Conservation (phyloP, 2,888 invertebrate genomes). For the Agonopterix alstromeriana region DNA sequence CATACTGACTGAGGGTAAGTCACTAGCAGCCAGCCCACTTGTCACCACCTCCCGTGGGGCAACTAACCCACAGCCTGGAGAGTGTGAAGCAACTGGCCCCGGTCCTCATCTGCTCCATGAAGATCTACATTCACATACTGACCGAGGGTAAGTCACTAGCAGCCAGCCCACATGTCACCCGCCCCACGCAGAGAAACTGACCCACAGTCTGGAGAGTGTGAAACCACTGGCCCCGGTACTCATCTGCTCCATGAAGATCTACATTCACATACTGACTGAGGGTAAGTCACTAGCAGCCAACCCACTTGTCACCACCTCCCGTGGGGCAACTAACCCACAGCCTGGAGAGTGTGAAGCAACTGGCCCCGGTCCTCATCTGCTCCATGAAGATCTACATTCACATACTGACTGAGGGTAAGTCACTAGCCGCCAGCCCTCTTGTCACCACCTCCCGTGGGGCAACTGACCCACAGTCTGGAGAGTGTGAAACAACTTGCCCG, state of each 20-base stretch:
- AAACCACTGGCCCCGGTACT: no score
- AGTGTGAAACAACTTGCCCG: constrained; percentile 96
- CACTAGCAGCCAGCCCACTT: no score
- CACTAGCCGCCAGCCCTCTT: no score
- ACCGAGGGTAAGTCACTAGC: no score
- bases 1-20: constrained; percentile 92
- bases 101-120: constrained; percentile 97
- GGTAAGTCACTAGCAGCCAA: constrained; percentile 53
- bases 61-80: constrained; percentile 93
- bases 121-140: constrained; percentile 98
- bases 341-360: constrained; percentile 95
- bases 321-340: no score
- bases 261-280: no score
- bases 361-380: constrained; percentile 96
- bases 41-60: no score
- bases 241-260: no score
- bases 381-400: constrained; percentile 98
- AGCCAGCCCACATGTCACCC: no score
- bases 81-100: constrained; percentile 97
- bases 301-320: constrained; percentile 75
- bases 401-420: constrained; percentile 92
- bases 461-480: constrained; percentile 93
- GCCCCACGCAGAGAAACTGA: no score
- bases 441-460: no score
- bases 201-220: no score